Base-by-base conservation (phyloP, 2,113 vertebrate species). In the Pterophyllum scalare region DNA sequence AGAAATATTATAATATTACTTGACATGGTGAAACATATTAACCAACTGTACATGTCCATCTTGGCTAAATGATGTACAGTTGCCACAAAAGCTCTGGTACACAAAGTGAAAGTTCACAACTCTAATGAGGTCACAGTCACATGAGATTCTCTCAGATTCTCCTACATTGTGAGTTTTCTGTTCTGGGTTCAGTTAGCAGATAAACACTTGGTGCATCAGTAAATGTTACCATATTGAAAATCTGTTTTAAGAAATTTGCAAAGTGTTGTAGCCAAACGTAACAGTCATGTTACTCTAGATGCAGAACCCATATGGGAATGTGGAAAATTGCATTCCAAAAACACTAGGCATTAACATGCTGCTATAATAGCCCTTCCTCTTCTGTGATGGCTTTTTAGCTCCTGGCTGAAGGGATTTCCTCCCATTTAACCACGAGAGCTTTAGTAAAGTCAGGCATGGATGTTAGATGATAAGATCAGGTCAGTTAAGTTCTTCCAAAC, bases 271-370 rank as follows among this genome's bases (percentile, higher is more conserved):
- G 19, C 5, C 49, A 52, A 52, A 52, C 20, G 2, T 35, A 62
- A 0, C 0, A 62, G 14, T 38, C 1, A 38, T 22, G 33, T 38
- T 35, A 14, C 17, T 3, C 15, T 33, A 67, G 26, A 26, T 26
- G 14, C 26, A 22, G 46, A 15, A 26, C 8, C 4, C 1, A 7
- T 52, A 3, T 31, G 43, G 31, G 26, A 52, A 72, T 13, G 17
- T n/a, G 43, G 43, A n/a, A 52, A 8, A 52, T n/a, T 72, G 43
- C 43, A 52, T 52, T 52, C 24, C 19, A 24, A 17, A 33, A 26
- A 52, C 3, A 43, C 0, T 52, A 10, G 15, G 0, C 15, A 28
- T 52, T 20, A 70, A 49, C 65, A 70, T 12, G 24, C 19, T 20
- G 24, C 43, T 52, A 28, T 31, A 0, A 10, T 0, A 13, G 2